Conservation (phyloP, 1,140 invertebrate genomes). For the Bombus waltoni region DNA sequence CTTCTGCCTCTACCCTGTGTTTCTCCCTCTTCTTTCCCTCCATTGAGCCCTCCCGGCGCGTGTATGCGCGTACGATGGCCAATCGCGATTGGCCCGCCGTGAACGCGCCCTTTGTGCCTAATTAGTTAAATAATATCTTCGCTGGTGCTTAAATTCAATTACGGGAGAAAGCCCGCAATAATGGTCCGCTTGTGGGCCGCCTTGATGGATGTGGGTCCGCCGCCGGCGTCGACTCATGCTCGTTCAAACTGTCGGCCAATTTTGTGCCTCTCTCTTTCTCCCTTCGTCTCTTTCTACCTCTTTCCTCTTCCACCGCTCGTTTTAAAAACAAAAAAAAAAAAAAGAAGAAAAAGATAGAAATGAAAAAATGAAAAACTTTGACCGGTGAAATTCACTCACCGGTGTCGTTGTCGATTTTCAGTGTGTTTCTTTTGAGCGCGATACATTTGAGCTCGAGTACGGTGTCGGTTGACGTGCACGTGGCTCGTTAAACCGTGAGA, state of each 20-base stretch:
- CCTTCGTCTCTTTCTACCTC: too few species aligned
- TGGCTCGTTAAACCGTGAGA: conserved; percentile 6
- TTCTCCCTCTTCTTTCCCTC: conserved; percentile 2
- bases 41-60: conserved; percentile 46
- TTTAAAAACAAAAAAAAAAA: too few species aligned
- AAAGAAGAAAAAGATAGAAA: too few species aligned
- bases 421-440: background rate
- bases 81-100: conserved; percentile 73
- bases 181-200: conserved; percentile 78
- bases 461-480: background rate
- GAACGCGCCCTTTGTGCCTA: conserved; percentile 81
- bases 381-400: background rate
- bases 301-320: background rate
- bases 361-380: background rate
- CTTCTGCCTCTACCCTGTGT: conserved; percentile 46
- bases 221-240: conserved; percentile 65
- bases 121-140: conserved; percentile 83
- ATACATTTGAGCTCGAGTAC: background rate
- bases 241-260: conserved; percentile 50
- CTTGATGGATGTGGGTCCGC: conserved; percentile 75
- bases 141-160: conserved; percentile 82
- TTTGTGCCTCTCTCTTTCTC: conserved; percentile 25
- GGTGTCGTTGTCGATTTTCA: background rate
- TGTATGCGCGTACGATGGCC: conserved; percentile 60
- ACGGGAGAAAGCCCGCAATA: conserved; percentile 77